Percentiles rank a stretch among this genome's conserved stretches.
These are phyloP conservation scores for Aulostomus chinensis DNA, from an alignment of 2,797 vertebrate species.

Conservation along the genomic window DNA sequence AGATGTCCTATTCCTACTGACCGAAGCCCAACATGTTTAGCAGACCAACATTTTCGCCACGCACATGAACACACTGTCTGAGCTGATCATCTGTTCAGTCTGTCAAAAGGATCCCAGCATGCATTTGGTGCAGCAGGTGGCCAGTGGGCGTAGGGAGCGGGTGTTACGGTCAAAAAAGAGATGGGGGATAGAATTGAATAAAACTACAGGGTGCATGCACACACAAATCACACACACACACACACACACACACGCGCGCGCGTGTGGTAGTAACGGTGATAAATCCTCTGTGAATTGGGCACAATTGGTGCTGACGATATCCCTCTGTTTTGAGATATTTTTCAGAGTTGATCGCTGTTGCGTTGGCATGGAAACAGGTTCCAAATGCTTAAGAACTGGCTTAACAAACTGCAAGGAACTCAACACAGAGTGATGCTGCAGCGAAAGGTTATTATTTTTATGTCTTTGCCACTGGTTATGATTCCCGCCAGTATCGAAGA, in stretches of 20 bases:
- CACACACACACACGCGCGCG: conserved; percentile 1
- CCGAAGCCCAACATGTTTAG: no score
- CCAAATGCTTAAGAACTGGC: background rate
- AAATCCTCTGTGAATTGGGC: conserved; percentile 15
- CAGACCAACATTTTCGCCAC: no score
- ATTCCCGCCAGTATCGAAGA: no score
- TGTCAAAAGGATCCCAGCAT: conserved; percentile 43
- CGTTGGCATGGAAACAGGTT: conserved; percentile 55
- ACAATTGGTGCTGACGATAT: conserved; percentile 30
- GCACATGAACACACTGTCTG: background rate
- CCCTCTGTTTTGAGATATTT: conserved; percentile 15
- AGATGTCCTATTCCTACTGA: no score
- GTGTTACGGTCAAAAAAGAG: background rate
- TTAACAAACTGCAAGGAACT: no score
- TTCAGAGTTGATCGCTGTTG: conserved; percentile 2
- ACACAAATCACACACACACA: background rate
- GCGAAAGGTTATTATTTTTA: no score
- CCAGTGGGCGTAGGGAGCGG: conserved; percentile 30
- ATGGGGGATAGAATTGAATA: conserved; percentile 2
- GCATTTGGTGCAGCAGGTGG: conserved; percentile 57
- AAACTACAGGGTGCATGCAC: conserved; percentile 2
- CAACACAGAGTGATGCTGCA: no score
- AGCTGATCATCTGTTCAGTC: conserved; percentile 41
- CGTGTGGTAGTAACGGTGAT: no score
- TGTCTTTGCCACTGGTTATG: no score